Conservation (phyloP, 1,140 invertebrate species). For the Pogonomyrmex barbatus region DNA sequence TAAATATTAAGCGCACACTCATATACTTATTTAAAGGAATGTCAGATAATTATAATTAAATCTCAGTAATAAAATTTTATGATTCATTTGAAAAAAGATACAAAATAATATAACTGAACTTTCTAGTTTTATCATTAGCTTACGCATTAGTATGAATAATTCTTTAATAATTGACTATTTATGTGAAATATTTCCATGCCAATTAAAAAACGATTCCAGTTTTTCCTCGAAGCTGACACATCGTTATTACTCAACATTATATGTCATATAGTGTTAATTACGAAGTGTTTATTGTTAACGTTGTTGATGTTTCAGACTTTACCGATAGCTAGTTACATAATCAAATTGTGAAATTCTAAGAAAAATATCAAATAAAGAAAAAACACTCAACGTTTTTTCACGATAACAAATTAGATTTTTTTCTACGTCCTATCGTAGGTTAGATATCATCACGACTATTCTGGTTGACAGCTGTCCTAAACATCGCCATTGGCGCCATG, state of each 20-base stretch:
- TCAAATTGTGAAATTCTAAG: constrained; percentile 19
- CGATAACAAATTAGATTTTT: not conserved
- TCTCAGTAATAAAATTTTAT: not conserved
- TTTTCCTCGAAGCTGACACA: constrained; percentile 25
- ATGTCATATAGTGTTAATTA: constrained; percentile 23
- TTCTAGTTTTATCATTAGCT: not conserved
- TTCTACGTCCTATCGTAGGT: not conserved
- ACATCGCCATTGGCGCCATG: not conserved
- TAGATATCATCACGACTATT: constrained; percentile 6
- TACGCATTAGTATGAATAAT: not conserved
- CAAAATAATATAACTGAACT: not conserved
- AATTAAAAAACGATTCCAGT: not conserved
- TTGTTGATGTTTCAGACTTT: not conserved
- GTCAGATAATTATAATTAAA: not conserved
- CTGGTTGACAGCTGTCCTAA: not conserved
- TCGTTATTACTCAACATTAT: not conserved
- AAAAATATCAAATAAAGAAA: constrained; percentile 22
- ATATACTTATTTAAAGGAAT: not conserved
- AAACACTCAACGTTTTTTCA: constrained; percentile 15
- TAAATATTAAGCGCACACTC: not conserved
- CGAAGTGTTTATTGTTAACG: constrained; percentile 29
- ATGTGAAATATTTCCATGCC: not conserved
- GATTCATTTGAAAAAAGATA: not conserved
- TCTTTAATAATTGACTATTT: not conserved
- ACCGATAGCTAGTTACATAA: not conserved